Base-by-base conservation (phyloP, 2,888 invertebrate genomes). In the Mythimna lalbum region DNA sequence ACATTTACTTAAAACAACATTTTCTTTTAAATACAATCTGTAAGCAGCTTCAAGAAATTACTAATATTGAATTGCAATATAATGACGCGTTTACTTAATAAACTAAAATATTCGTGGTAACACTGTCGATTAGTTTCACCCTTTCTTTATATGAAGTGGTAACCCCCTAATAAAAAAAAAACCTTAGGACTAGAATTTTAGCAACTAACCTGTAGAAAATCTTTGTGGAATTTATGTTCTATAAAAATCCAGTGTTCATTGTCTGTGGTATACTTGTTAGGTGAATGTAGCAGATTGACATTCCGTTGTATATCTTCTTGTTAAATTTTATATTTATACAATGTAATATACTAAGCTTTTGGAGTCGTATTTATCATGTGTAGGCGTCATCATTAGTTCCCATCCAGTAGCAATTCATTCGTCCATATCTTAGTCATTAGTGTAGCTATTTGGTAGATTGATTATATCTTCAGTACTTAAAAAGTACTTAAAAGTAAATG, bases 401-500 rank as follows among this genome's bases (percentile, higher is more conserved):
- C 91, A 93, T 93, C 91, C 92, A 89, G 82, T 92, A 91, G 91
- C 80, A 93, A 93, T 89, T 87, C 92, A 94, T 95, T 94, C 95
- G 95, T 95, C 95, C 95, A 95, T 94, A 92, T 92, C 90, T 90
- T 95, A 95, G 95, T 95, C 95, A 95, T 89, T 95, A 95, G 94
- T 82, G 59, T 93, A 92, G 88, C 80, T 87, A 84, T 84, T 89
- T 87, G 84, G 86, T 90, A 90, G 86, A 85, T 83, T 85, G 63
- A 83, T 82, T 88, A 68, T 86, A 86, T 85, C 78, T 85, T 83
- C 75, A 75, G 93, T 94, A 93, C 94, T 94, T 95, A 93, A 90
- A 87, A 94, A 94, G 95, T 95, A 94, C 93, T 92, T 92, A 92
- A 90, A 87, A 61, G 33, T 61, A 69, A 68, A 62, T 80, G 63